Conservation (phyloP, 2,888 invertebrate genomes). For the Timandra comae region DNA sequence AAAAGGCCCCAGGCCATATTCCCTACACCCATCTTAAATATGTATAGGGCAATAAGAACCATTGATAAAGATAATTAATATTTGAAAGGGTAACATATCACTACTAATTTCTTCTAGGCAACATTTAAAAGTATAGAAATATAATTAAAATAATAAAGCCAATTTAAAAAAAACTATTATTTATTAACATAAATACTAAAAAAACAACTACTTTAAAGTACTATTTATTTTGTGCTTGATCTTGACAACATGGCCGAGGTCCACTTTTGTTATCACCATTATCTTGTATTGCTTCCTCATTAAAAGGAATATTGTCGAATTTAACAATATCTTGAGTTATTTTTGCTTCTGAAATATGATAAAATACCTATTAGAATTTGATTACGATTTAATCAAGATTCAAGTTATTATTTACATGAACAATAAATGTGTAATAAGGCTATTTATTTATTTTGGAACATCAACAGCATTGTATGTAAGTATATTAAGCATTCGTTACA, state of each 20-base stretch:
- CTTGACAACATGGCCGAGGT: slow-evolving; percentile 46
- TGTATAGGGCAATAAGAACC: too few species aligned
- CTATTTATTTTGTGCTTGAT: slow-evolving; percentile 36
- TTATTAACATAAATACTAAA: too few species aligned
- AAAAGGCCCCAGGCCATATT: too few species aligned
- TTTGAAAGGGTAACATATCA: too few species aligned
- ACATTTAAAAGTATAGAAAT: too few species aligned
- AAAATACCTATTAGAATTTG: not conserved
- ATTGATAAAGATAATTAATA: too few species aligned
- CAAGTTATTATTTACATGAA: not conserved
- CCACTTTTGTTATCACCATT: slow-evolving; percentile 30
- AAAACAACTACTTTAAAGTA: too few species aligned
- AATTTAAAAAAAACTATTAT: too few species aligned
- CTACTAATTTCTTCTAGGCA: too few species aligned
- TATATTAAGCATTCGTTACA: not conserved
- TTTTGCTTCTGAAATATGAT: slow-evolving; percentile 73
- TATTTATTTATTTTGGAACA: not conserved
- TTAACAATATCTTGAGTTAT: slow-evolving; percentile 78
- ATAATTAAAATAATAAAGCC: too few species aligned
- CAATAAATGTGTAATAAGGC: not conserved
- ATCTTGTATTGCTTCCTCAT: slow-evolving; percentile 66
- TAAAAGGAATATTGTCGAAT: slow-evolving; percentile 80
- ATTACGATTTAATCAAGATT: not conserved
- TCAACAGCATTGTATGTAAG: not conserved
- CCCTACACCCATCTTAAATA: too few species aligned